These are phyloP conservation scores for Bombus balteatus DNA, from an alignment of 1,140 invertebrate species.

Conservation along the genomic window DNA sequence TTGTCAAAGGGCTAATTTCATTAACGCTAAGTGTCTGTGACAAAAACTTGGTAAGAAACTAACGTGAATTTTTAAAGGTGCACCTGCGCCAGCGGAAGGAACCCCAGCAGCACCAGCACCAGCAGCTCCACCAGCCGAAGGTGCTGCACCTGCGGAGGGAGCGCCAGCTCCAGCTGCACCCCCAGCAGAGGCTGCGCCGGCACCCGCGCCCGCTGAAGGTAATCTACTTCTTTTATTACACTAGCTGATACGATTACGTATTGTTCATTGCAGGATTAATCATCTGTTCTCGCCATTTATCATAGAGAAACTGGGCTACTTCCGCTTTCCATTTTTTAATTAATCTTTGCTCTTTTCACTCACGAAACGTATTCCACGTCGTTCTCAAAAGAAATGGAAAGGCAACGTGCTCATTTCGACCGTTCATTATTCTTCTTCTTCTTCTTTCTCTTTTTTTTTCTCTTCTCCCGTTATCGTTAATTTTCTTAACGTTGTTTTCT, in stretches of 20 bases:
- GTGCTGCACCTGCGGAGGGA: constrained; percentile 71
- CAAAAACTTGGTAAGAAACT: neutral
- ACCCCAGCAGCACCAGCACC: constrained; percentile 75
- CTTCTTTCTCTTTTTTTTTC: no score
- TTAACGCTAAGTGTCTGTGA: neutral
- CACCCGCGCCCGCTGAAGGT: constrained; percentile 69
- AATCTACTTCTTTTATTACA: neutral
- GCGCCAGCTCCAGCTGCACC: constrained; percentile 74
- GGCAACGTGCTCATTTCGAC: neutral
- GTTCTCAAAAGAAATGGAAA: neutral
- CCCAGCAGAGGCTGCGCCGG: constrained; percentile 61
- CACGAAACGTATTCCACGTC: neutral
- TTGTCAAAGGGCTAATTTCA: no score
- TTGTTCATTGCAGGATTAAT: constrained; percentile 15
- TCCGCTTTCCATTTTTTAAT: constrained; percentile 1
- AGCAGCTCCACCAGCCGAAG: constrained; percentile 48
- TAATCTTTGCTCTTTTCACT: neutral
- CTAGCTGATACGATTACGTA: neutral
- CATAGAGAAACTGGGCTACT: neutral
- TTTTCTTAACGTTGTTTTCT: constrained; percentile 28
- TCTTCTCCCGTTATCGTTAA: no score
- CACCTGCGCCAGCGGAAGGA: constrained; percentile 57
- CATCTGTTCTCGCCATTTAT: neutral
- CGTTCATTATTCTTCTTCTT: neutral
- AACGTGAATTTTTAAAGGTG: constrained; percentile 28